Evolutionary conservation across 2,797 vertebrate genomes (phyloP), one percentile per base, ranked within the genome.

Genomic region (Gymnopithys bicolor): DNA sequence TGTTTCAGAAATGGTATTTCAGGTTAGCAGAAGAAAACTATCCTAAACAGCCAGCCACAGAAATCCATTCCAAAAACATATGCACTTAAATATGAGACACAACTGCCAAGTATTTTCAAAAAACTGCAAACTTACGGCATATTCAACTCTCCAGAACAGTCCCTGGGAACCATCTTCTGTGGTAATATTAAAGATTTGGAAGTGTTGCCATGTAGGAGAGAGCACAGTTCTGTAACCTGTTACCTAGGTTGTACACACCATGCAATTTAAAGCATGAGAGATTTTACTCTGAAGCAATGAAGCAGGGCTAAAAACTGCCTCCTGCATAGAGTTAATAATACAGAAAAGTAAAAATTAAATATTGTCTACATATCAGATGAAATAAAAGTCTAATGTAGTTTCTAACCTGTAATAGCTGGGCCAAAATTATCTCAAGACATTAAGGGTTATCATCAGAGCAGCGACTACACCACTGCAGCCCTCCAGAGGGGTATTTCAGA

Each of bases 391-490:
- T 77, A 69, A 78, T 43, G 51, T 39, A 27, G 10, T 60, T 74
- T 30, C 81, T 87, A 46, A 84, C 19, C 68, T 78, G 3, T 53
- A 90, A 88, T 49, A 87, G 77, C 67, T 70, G 56, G 33, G 60
- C 30, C 70, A 85, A 88, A 93, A 45, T 46, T 55, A 41, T 30
- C 55, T 78, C 35, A 48, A 68, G 93, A 75, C 66, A 43, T 68
- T 32, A 60, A 46, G 53, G 60, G 68, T 85, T 46, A 64, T 0
- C 2, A 45, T 13, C 19, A 51, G 79, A 93, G 82, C 79, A 86
- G 58, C 0, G 0, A 51, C 71, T 19, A 8, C 30, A 46, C 10
- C 39, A 53, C 2, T 0, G 1, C 37, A 88, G 74, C n/a, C 18
- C 32, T 66, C 39, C 30, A 16, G 81, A 46, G 51, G 0, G 5